Evolutionary conservation across 1,140 invertebrate species (phyloP).

Genomic region (Diabrotica undecimpunctata): DNA sequence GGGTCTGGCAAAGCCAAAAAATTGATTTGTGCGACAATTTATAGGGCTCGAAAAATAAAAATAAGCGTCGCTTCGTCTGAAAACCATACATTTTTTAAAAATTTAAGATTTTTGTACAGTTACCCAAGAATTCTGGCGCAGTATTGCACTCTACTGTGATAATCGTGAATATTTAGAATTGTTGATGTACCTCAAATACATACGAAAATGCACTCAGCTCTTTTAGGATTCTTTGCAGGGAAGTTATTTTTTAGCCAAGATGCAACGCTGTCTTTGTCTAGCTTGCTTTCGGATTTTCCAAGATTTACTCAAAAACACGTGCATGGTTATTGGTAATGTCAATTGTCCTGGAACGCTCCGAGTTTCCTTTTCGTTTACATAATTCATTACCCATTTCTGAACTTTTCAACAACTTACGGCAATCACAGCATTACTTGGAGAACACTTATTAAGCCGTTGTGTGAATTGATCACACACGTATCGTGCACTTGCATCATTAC

Average conservation of each 20-base stretch:
- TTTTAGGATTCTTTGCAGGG: not conserved
- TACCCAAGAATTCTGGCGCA: too few species aligned
- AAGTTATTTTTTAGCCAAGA: not conserved
- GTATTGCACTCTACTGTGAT: not conserved
- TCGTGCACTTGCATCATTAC: not conserved
- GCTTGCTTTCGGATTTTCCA: not conserved
- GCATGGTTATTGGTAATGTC: not conserved
- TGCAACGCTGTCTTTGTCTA: not conserved
- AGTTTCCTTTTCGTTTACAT: not conserved
- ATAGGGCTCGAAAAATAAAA: too few species aligned
- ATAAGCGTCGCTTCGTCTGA: too few species aligned
- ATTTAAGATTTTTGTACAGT: too few species aligned
- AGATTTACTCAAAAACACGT: not conserved
- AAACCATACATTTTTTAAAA: too few species aligned
- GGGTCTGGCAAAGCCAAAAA: too few species aligned
- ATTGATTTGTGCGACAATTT: too few species aligned
- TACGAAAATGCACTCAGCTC: not conserved
- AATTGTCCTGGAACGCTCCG: not conserved
- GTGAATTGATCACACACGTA: not conserved
- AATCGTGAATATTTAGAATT: too few species aligned
- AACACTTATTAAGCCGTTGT: not conserved
- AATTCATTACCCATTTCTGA: not conserved
- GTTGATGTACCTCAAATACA: not conserved
- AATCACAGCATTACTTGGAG: not conserved
- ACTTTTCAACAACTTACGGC: not conserved